Percentiles rank a stretch among this genome's conserved stretches.
phyloP scores from a whole-genome alignment of 2,113 vertebrate species.

The Callocephalon fimbriatum region DNA sequence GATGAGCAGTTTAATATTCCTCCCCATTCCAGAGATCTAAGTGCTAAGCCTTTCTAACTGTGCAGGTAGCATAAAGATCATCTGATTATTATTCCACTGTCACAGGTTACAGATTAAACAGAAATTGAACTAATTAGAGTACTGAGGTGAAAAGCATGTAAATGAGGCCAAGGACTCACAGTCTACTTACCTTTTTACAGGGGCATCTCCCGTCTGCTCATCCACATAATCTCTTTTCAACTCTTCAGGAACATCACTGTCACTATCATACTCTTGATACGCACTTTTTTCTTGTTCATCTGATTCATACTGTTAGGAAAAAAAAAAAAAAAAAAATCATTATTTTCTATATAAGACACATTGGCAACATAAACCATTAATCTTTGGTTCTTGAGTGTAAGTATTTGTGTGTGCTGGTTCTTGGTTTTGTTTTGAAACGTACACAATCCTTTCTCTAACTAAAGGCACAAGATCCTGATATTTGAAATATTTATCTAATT shows the following conservation, averaged over 20 bases:
- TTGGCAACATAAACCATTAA: neutral
- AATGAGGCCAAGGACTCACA: neutral
- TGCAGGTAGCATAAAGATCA: neutral
- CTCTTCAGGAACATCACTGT: constrained; percentile 90
- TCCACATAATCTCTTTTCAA: constrained; percentile 97
- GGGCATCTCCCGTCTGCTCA: constrained; percentile 94
- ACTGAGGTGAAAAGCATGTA: neutral
- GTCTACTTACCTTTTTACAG: constrained; percentile 87
- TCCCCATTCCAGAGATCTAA: neutral
- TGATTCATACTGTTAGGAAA: constrained; percentile 78
- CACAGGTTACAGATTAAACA: neutral
- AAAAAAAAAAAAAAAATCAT: neutral
- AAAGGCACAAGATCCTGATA: neutral
- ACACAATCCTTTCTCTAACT: neutral
- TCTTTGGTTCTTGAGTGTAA: neutral
- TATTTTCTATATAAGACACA: neutral
- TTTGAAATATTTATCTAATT: neutral
- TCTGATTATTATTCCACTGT: neutral
- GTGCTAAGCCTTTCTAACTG: neutral
- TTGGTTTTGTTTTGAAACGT: neutral
- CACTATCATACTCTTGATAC: too few relatives aligned
- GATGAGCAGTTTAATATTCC: neutral
- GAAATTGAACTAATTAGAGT: neutral
- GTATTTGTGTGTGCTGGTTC: neutral
- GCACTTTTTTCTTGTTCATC: too few relatives aligned